These are phyloP conservation scores for Cheiracanthium punctorium DNA, from an alignment of 2,888 invertebrate species.

Conservation along the genomic window DNA sequence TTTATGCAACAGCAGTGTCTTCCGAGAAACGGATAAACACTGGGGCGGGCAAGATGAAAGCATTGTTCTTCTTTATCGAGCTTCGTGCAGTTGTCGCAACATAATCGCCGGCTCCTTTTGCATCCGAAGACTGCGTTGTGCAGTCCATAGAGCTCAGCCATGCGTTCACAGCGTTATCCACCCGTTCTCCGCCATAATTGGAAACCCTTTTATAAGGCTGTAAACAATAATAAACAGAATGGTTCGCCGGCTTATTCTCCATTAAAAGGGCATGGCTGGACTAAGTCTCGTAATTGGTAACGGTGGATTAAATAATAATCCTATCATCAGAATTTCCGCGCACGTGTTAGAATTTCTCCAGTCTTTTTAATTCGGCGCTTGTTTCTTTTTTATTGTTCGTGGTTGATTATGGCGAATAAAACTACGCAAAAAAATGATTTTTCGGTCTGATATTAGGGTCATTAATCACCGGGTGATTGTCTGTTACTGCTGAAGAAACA, in stretches of 20 bases:
- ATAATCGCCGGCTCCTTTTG: slow-evolving; percentile 28
- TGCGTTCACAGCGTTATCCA: slow-evolving; percentile 27
- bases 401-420: not conserved
- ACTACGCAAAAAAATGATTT: not conserved
- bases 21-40: not conserved
- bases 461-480: not conserved
- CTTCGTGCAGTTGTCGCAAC: not conserved
- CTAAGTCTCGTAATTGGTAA: slow-evolving; percentile 19
- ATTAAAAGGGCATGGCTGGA: slow-evolving; percentile 46
- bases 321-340: slow-evolving; percentile 8
- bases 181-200: slow-evolving; percentile 36
- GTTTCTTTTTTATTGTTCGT: slow-evolving; percentile 2
- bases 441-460: not conserved
- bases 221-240: not conserved
- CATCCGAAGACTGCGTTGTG: slow-evolving; percentile 1
- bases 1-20: not conserved
- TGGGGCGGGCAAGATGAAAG: slow-evolving; percentile 5
- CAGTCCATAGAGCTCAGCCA: slow-evolving; percentile 9
- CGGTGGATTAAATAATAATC: not conserved
- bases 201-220: slow-evolving; percentile 9
- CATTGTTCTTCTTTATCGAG: not conserved
- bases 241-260: not conserved
- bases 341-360: slow-evolving; percentile 15
- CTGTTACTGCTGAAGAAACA: not conserved
- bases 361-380: not conserved